Conservation (phyloP, 1,140 invertebrate species). For the Euglossa dilemma region DNA sequence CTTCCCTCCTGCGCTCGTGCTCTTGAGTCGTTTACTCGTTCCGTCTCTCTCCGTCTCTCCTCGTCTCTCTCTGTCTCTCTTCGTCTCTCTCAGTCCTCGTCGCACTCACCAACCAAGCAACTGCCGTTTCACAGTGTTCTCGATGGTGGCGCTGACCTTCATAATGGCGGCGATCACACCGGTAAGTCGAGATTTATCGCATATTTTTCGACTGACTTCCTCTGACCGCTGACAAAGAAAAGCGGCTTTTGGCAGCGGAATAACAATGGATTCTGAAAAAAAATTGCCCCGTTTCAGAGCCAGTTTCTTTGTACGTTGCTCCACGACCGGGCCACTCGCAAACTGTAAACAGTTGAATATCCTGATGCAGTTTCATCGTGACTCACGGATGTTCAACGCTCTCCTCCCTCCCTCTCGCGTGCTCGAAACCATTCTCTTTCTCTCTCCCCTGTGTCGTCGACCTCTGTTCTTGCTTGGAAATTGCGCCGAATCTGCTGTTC, state of each 20-base stretch:
- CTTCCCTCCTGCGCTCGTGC: conserved; percentile 48
- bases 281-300: background rate
- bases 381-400: conserved; percentile 71
- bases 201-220: background rate
- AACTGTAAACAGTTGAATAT: conserved; percentile 56
- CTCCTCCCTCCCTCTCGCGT: conserved; percentile 20
- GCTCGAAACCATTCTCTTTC: conserved; percentile 56
- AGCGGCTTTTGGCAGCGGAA: background rate
- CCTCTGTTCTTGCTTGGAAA: conserved; percentile 70
- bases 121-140: conserved; percentile 51
- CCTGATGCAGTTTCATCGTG: conserved; percentile 70
- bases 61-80: background rate
- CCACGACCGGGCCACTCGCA: background rate
- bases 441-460: conserved; percentile 73
- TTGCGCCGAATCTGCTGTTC: conserved; percentile 72
- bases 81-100: conserved; percentile 21
- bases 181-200: conserved; percentile 43
- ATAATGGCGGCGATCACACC: conserved; percentile 50
- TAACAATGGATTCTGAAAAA: no score
- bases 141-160: conserved; percentile 65
- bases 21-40: conserved; percentile 41
- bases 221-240: background rate
- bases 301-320: background rate
- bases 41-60: background rate
- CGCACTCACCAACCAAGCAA: conserved; percentile 46